These are phyloP conservation scores for Cydia fagiglandana DNA, from an alignment of 1,140 invertebrate genomes.

Conservation along the genomic window DNA sequence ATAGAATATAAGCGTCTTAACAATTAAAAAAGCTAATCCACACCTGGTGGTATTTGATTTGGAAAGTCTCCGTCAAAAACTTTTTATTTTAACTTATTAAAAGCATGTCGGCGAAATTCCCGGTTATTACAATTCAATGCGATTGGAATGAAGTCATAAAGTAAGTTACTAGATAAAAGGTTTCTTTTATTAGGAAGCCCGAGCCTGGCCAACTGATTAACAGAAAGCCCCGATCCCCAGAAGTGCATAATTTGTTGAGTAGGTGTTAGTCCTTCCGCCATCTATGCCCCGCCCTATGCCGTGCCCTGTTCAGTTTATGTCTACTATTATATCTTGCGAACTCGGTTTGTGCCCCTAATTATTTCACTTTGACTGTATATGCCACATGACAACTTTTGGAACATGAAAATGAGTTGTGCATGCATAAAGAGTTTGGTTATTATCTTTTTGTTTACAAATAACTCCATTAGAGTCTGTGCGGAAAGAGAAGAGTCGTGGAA, in stretches of 20 bases:
- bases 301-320: neutral
- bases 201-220: neutral
- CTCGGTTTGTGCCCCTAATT: neutral
- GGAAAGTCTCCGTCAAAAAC: neutral
- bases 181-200: neutral
- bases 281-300: neutral
- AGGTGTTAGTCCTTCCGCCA: neutral
- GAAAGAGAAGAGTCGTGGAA: no score
- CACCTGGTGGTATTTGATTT: neutral
- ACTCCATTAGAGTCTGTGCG: no score
- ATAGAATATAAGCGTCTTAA: neutral
- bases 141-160: slow-evolving; percentile 76
- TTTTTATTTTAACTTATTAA: neutral
- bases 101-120: slow-evolving; percentile 41
- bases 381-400: neutral
- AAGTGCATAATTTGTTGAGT: slow-evolving; percentile 28
- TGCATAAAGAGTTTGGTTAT: slow-evolving; percentile 11
- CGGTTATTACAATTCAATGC: slow-evolving; percentile 72
- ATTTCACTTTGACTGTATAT: neutral
- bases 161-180: slow-evolving; percentile 38
- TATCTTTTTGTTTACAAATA: slow-evolving; percentile 19
- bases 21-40: neutral
- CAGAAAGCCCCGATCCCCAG: neutral
- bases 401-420: neutral
- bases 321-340: neutral